Conservation (phyloP, 1,140 invertebrate genomes). For the Sycobia sp. region DNA sequence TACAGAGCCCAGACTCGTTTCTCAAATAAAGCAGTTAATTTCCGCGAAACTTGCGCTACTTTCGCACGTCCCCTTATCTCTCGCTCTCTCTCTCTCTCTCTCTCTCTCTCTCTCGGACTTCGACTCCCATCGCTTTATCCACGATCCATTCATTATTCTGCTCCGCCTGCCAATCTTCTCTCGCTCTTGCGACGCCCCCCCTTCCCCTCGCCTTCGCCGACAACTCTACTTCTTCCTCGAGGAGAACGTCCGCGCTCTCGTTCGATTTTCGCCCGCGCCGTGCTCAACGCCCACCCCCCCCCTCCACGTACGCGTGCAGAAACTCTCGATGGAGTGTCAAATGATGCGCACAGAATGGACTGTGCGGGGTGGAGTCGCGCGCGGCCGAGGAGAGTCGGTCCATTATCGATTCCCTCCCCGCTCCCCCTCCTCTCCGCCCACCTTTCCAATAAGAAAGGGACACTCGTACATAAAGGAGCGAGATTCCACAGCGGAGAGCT, state of each 20-base stretch:
- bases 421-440: too few species aligned
- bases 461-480: not conserved
- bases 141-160: not conserved
- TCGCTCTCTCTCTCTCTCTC: too few species aligned
- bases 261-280: too few species aligned
- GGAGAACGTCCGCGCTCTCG: not conserved
- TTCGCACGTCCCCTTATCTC: not conserved
- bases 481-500: too few species aligned
- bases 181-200: not conserved
- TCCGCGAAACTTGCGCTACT: too few species aligned
- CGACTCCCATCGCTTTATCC: not conserved
- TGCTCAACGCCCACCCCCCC: too few species aligned
- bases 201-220: not conserved
- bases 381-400: constrained; percentile 10
- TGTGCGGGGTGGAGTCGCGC: not conserved
- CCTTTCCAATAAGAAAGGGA: not conserved
- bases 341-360: constrained; percentile 31
- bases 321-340: constrained; percentile 32
- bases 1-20: too few species aligned
- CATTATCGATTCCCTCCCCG: constrained; percentile 24
- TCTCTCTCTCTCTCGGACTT: too few species aligned
- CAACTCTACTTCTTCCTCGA: not conserved
- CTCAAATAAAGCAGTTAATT: too few species aligned
- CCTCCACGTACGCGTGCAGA: not conserved
- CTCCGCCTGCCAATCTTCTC: not conserved